Percentiles rank a stretch among this genome's conserved stretches.
These are phyloP conservation scores for Dendrocincla tyrannina DNA, from an alignment of 2,797 vertebrate genomes.

Conservation along the genomic window DNA sequence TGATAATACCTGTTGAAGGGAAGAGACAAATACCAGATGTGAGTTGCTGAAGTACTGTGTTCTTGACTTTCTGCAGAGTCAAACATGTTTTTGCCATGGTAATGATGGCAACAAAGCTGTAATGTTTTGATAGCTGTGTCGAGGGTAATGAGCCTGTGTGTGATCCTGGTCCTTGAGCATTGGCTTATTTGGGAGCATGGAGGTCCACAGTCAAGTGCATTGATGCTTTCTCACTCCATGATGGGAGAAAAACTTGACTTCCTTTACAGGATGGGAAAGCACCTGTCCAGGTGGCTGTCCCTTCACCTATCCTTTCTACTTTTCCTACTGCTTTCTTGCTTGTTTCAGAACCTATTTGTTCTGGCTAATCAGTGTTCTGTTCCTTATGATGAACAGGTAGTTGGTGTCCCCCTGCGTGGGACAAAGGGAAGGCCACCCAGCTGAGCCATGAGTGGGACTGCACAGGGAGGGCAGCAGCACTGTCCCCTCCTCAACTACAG, in stretches of 20 bases:
- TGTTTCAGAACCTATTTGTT: background rate
- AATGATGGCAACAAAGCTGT: background rate
- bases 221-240: background rate
- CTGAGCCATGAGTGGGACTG: fast-evolving
- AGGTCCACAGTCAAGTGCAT: background rate
- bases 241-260: background rate
- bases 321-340: background rate
- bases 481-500: background rate
- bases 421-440: no score
- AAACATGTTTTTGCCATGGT: background rate
- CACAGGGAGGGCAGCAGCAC: background rate
- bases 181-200: background rate
- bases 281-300: fast-evolving
- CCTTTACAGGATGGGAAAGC: background rate
- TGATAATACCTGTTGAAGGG: background rate
- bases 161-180: background rate
- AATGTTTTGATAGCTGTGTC: background rate
- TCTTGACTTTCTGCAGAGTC: background rate
- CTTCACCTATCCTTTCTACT: background rate
- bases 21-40: background rate
- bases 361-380: background rate
- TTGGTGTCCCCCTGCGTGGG: fast-evolving
- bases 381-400: background rate
- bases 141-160: background rate
- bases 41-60: background rate